Conservation (phyloP, 2,797 vertebrate genomes). For the Steatocranus sp. region DNA sequence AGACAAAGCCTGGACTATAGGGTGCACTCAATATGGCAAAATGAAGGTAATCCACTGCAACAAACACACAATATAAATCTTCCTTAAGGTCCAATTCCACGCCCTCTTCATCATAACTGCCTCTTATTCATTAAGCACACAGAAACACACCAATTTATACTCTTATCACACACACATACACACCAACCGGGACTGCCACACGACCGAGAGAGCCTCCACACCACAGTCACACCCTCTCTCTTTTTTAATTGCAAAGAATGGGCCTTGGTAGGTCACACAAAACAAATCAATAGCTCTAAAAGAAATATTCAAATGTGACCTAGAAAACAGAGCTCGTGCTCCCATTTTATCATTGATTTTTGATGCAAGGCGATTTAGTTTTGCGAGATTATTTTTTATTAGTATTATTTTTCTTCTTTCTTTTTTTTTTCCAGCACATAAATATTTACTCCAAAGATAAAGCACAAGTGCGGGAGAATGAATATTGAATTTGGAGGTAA, state of each 20-base stretch:
- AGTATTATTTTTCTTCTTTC: constrained; percentile 39
- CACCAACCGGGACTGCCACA: constrained; percentile 50
- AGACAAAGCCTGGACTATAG: constrained; percentile 61
- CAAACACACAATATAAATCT: constrained; percentile 67
- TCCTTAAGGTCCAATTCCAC: constrained; percentile 70
- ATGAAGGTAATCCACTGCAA: constrained; percentile 65
- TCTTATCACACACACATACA: not conserved
- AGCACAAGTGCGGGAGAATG: constrained; percentile 56
- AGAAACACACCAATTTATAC: constrained; percentile 17
- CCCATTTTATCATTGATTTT: constrained; percentile 80
- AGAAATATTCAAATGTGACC: constrained; percentile 82
- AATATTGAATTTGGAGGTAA: constrained; percentile 72
- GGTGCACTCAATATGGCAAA: constrained; percentile 69
- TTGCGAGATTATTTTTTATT: constrained; percentile 53
- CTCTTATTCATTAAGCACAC: constrained; percentile 66
- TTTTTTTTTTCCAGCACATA: constrained; percentile 31
- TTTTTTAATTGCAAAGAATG: constrained; percentile 81
- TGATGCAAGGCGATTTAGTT: constrained; percentile 65
- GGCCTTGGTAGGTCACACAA: constrained; percentile 71
- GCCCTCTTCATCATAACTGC: constrained; percentile 74
- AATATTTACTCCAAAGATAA: constrained; percentile 68
- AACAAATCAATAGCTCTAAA: constrained; percentile 79
- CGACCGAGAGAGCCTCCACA: constrained; percentile 43
- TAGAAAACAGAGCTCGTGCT: constrained; percentile 72
- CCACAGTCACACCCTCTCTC: constrained; percentile 56